These are phyloP conservation scores for Dasypogon diadema DNA, from an alignment of 2,888 invertebrate genomes.

Conservation along the genomic window DNA sequence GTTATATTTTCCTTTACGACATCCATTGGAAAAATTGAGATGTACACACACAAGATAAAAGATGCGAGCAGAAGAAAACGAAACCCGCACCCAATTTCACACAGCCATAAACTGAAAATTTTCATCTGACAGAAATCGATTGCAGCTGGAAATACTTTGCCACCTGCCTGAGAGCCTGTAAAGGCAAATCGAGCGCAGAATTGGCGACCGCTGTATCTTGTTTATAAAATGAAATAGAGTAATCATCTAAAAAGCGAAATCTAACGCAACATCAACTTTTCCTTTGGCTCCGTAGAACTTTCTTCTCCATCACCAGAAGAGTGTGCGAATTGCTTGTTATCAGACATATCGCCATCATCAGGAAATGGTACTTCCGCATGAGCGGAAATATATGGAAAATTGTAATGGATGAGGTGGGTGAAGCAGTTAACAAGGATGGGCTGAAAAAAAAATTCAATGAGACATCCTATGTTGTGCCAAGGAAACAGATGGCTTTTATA, in stretches of 20 bases:
- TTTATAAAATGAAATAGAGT: not conserved
- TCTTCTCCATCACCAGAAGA: not conserved
- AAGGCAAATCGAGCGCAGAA: not conserved
- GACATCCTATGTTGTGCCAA: not conserved
- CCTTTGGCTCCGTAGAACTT: not conserved
- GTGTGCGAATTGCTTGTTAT: not conserved
- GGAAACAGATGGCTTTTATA: constrained; percentile 21
- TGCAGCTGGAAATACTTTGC: constrained; percentile 25
- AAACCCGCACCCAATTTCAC: constrained; percentile 1
- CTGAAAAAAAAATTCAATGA: constrained; percentile 28
- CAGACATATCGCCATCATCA: not conserved
- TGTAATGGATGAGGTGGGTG: constrained; percentile 11
- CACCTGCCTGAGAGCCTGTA: constrained; percentile 20
- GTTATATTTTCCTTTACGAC: not conserved
- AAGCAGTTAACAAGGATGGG: constrained; percentile 9
- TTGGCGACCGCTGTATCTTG: not conserved
- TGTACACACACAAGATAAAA: not conserved
- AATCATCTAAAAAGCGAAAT: not conserved
- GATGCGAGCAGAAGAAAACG: not conserved
- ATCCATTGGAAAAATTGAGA: not conserved
- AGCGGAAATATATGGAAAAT: constrained; percentile 34
- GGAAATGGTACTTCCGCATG: not conserved
- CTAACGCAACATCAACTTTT: not conserved
- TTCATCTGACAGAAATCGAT: constrained; percentile 28
- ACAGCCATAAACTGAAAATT: constrained; percentile 7